Evolutionary conservation across 2,797 vertebrate species (phyloP).

Genomic region (Eleutherodactylus coqui): DNA sequence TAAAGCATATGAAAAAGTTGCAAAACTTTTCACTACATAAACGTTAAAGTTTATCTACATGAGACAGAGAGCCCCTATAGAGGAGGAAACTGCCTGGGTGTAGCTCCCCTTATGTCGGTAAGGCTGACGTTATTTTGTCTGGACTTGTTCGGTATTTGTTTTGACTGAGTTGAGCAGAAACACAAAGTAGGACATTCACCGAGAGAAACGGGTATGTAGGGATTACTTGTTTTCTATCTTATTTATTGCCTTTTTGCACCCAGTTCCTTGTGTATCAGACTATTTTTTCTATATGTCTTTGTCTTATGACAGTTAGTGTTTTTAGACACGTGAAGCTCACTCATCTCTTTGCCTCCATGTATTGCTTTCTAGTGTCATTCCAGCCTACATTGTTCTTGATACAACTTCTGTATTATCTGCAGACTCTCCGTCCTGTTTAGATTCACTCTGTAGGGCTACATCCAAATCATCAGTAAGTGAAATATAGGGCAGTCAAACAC

Average conservation of each 20-base stretch:
- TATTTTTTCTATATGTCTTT: background rate
- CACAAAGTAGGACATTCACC: background rate
- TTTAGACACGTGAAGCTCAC: background rate
- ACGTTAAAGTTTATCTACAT: background rate
- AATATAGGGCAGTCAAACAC: background rate
- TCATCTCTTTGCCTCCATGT: background rate
- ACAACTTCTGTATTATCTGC: background rate
- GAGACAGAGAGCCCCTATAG: background rate
- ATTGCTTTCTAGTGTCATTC: background rate
- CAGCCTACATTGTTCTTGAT: background rate
- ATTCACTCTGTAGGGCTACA: background rate
- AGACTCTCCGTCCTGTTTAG: background rate
- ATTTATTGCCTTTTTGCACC: background rate
- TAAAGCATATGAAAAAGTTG: background rate
- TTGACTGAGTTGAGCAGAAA: background rate
- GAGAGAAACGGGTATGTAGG: background rate
- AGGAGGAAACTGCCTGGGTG: background rate
- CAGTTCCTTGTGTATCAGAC: background rate
- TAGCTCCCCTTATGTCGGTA: background rate
- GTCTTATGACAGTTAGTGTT: background rate
- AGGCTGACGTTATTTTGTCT: slow-evolving; percentile 6
- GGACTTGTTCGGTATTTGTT: background rate
- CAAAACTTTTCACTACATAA: background rate
- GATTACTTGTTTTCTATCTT: background rate
- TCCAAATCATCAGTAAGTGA: too few relatives aligned